Conservation (phyloP, 2,797 vertebrate genomes). For the Malacoctenus gilli region DNA sequence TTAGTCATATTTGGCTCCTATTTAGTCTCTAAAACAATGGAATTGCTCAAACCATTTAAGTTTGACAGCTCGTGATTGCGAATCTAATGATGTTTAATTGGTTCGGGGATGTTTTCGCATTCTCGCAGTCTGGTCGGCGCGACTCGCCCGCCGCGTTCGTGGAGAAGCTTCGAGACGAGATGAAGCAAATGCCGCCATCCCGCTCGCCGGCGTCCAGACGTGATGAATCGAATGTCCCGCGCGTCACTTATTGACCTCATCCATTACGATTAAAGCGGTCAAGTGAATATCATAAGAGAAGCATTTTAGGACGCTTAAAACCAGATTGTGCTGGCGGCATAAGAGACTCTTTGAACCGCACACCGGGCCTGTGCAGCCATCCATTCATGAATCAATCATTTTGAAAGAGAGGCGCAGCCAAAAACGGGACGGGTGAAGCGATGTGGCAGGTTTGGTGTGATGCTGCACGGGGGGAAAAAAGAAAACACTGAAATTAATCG, state of each 20-base stretch:
- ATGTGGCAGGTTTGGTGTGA: conserved; percentile 39
- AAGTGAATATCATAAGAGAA: conserved; percentile 19
- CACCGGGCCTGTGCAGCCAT: conserved; percentile 52
- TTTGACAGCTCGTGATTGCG: conserved; percentile 29
- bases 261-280: too few relatives aligned
- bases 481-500: conserved; percentile 55
- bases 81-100: conserved; percentile 44
- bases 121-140: too few relatives aligned
- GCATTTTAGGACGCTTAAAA: conserved; percentile 38
- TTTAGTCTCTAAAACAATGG: conserved; percentile 15
- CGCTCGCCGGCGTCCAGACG: conserved; percentile 3
- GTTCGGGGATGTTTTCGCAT: conserved; percentile 13
- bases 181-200: background rate
- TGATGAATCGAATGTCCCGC: background rate
- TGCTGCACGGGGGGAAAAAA: conserved; percentile 33
- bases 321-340: conserved; percentile 42
- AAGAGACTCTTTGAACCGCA: conserved; percentile 33
- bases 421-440: conserved; percentile 26
- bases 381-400: conserved; percentile 64
- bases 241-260: background rate
- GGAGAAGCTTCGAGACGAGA: too few relatives aligned
- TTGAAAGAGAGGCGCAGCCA: conserved; percentile 51
- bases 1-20: conserved; percentile 21
- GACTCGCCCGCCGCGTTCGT: too few relatives aligned
- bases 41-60: conserved; percentile 22